These are phyloP conservation scores for Coremacera marginata DNA, from an alignment of 2,888 invertebrate species.

Conservation along the genomic window DNA sequence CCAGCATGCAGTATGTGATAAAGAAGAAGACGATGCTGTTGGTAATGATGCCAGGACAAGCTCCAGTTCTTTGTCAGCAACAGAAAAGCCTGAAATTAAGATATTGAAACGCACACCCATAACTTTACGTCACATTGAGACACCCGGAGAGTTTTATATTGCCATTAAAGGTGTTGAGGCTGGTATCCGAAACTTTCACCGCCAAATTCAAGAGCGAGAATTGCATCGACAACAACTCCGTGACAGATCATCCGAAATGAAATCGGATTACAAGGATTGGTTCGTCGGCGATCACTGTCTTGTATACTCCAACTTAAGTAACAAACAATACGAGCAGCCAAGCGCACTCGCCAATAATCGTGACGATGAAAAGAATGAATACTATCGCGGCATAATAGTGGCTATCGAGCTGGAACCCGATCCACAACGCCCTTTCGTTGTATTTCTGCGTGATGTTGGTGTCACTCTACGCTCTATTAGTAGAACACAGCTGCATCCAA, in stretches of 20 bases:
- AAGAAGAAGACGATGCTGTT: neutral
- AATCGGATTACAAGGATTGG: slow-evolving; percentile 67
- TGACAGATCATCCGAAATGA: neutral
- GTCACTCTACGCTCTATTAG: slow-evolving; percentile 72
- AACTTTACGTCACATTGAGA: slow-evolving; percentile 70
- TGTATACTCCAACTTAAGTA: slow-evolving; percentile 67
- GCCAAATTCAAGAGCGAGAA: slow-evolving; percentile 70
- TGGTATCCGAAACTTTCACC: slow-evolving; percentile 70
- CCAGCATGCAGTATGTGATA: neutral
- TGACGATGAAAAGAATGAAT: slow-evolving; percentile 61
- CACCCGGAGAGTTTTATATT: slow-evolving; percentile 76
- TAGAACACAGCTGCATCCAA: slow-evolving; percentile 69
- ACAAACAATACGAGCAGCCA: slow-evolving; percentile 53
- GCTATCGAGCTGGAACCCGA: slow-evolving; percentile 53
- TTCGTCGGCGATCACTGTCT: slow-evolving; percentile 71
- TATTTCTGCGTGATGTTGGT: slow-evolving; percentile 77
- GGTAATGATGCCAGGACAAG: neutral
- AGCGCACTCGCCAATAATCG: neutral
- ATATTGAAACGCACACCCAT: slow-evolving; percentile 54
- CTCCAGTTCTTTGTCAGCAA: neutral
- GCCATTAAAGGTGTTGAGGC: slow-evolving; percentile 70
- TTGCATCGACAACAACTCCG: neutral
- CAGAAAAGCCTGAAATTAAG: slow-evolving; percentile 12
- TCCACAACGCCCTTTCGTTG: slow-evolving; percentile 55
- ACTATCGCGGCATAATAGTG: slow-evolving; percentile 73